Conservation (phyloP, 2,113 vertebrate genomes). For the Nettapus auritus region DNA sequence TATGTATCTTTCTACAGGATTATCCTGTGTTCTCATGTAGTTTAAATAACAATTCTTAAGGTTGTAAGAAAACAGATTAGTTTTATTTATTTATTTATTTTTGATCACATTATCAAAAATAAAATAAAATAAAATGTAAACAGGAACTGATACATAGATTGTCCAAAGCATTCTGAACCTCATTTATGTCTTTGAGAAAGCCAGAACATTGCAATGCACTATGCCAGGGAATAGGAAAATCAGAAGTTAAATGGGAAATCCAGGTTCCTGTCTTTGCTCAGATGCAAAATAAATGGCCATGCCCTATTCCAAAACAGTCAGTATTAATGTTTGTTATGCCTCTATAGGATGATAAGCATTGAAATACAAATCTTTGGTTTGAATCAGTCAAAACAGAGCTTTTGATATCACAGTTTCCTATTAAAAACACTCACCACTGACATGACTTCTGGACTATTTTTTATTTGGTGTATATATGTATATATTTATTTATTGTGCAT, state of each 20-base stretch:
- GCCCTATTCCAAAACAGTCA: not conserved
- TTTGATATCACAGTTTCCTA: not conserved
- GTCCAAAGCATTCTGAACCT: not conserved
- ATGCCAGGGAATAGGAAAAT: not conserved
- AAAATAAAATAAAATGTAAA: not conserved
- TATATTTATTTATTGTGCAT: not conserved
- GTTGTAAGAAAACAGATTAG: not conserved
- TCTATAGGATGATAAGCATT: not conserved
- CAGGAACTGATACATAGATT: not conserved
- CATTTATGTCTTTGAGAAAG: not conserved
- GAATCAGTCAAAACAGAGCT: not conserved
- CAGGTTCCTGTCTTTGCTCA: not conserved
- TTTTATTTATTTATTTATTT: not conserved
- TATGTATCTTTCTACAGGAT: not conserved
- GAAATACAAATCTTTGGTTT: not conserved
- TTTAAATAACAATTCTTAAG: not conserved
- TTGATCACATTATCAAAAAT: not conserved
- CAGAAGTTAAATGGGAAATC: not conserved
- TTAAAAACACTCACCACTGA: not conserved
- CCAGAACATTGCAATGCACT: not conserved
- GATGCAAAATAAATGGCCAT: not conserved
- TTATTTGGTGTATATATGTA: not conserved
- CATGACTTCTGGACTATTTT: not conserved
- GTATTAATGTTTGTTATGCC: not conserved
- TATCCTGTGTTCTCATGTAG: not conserved